A percentile compares a stretch with the other conserved stretches of the same genome.
These are phyloP conservation scores for Syngnathus floridae DNA, from an alignment of 2,113 vertebrate genomes.

Conservation along the genomic window DNA sequence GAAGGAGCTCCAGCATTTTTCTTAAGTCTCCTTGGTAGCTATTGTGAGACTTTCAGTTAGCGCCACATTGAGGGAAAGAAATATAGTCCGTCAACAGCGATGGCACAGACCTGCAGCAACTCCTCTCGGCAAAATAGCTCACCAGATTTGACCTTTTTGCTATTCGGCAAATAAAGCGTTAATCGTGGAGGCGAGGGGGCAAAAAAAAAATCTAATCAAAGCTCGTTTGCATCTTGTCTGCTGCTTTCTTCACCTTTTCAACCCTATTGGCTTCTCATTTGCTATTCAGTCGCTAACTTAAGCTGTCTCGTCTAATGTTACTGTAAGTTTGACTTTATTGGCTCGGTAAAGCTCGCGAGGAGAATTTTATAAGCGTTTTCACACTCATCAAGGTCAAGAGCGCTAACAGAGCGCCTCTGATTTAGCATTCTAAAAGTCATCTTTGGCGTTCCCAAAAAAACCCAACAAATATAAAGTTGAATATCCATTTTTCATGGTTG, in stretches of 20 bases:
- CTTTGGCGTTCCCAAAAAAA: constrained; percentile 17
- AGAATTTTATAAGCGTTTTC: constrained; percentile 13
- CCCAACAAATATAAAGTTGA: constrained; percentile 34
- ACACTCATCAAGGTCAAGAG: constrained; percentile 25
- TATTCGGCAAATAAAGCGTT: constrained; percentile 53
- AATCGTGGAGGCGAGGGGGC: constrained; percentile 30
- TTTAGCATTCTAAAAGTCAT: constrained; percentile 18
- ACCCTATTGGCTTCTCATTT: constrained; percentile 6
- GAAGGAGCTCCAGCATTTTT: constrained; percentile 47
- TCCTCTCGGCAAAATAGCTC: constrained; percentile 36
- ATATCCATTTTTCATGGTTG: constrained; percentile 55
- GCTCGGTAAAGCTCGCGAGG: neutral
- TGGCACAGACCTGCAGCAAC: constrained; percentile 17
- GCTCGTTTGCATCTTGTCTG: constrained; percentile 32
- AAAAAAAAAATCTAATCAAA: constrained; percentile 19
- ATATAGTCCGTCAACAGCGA: constrained; percentile 53
- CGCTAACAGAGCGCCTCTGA: constrained; percentile 29
- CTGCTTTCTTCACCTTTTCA: constrained; percentile 10
- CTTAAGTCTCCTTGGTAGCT: constrained; percentile 57
- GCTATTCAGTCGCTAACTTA: constrained; percentile 30
- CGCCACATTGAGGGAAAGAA: constrained; percentile 54
- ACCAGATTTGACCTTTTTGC: constrained; percentile 51
- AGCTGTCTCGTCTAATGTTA: neutral
- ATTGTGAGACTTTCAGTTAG: constrained; percentile 55
- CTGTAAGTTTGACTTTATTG: neutral